phyloP scores from a whole-genome alignment of 1,140 invertebrate genomes.

The Drosophila setifemur region DNA sequence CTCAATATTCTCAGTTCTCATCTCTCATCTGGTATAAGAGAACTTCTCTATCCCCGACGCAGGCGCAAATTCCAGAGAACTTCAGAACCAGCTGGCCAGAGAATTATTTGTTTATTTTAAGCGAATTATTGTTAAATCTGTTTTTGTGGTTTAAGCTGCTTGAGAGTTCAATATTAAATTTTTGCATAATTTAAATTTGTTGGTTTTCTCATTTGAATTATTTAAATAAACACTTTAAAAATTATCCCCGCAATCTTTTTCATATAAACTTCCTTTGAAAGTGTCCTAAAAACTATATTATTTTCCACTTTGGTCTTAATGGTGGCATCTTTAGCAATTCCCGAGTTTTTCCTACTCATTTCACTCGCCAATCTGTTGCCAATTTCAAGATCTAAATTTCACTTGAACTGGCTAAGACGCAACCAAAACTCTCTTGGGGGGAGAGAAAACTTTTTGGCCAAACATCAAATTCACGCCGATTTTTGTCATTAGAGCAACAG shows the following conservation, averaged over 20 bases:
- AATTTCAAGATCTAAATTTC: slow-evolving; percentile 42
- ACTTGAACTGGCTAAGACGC: slow-evolving; percentile 12
- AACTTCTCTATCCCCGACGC: slow-evolving; percentile 16
- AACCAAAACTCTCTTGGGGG: slow-evolving; percentile 16
- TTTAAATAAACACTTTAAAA: too few species aligned
- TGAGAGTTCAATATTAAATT: not conserved
- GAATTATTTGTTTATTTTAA: slow-evolving; percentile 48
- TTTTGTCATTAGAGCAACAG: slow-evolving; percentile 72
- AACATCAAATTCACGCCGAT: slow-evolving; percentile 77
- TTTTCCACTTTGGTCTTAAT: not conserved
- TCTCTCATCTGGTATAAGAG: slow-evolving; percentile 59
- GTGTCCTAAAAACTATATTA: too few species aligned
- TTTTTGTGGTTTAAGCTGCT: slow-evolving; percentile 36
- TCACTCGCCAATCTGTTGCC: slow-evolving; percentile 24
- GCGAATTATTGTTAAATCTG: slow-evolving; percentile 52
- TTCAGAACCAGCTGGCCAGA: not conserved
- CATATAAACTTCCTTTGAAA: too few species aligned
- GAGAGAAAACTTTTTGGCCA: slow-evolving; percentile 42
- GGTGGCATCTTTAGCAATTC: slow-evolving; percentile 17
- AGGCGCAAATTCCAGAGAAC: slow-evolving; percentile 18
- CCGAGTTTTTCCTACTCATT: slow-evolving; percentile 7
- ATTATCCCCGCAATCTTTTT: too few species aligned
- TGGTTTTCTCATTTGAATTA: not conserved
- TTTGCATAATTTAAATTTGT: not conserved
- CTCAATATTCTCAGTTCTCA: not conserved